Percentiles rank a stretch among this genome's conserved stretches.
These are phyloP conservation scores for Toxotes lorentzi DNA, from an alignment of 2,797 vertebrate species.

Conservation along the genomic window DNA sequence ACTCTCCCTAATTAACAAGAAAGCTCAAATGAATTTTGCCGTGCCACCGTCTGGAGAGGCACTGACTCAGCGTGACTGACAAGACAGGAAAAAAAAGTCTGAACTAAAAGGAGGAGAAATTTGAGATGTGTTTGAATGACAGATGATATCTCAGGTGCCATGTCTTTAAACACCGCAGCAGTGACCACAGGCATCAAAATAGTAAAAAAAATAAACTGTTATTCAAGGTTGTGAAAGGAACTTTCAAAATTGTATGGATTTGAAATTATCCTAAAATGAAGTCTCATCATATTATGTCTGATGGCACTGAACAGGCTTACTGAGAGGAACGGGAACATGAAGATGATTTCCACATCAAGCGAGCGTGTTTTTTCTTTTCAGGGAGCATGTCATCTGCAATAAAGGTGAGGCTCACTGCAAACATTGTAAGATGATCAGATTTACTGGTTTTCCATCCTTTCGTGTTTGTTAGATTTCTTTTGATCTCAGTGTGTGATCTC, in stretches of 20 bases:
- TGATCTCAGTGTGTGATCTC: conserved; percentile 44
- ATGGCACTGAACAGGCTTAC: not conserved
- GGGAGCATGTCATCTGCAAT: conserved; percentile 22
- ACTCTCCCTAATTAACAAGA: not conserved
- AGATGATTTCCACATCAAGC: not conserved
- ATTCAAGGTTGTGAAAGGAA: not conserved
- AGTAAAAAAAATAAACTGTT: not conserved
- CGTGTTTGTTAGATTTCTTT: conserved; percentile 43
- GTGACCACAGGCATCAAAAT: not conserved
- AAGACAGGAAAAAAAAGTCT: not conserved
- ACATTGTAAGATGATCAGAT: conserved; percentile 40
- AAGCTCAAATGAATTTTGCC: not conserved
- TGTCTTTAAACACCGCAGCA: not conserved
- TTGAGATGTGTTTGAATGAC: conserved; percentile 20
- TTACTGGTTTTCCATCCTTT: conserved; percentile 29
- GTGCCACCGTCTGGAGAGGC: not conserved
- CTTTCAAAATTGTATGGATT: conserved; percentile 9
- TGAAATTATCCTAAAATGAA: conserved; percentile 1
- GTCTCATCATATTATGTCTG: conserved; percentile 5
- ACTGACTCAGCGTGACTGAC: not conserved
- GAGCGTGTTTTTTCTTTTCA: conserved; percentile 4
- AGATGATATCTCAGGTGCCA: conserved; percentile 10
- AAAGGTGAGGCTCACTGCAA: conserved; percentile 25
- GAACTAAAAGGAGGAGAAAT: not conserved
- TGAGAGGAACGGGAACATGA: not conserved